Conservation (phyloP, 2,113 vertebrate species). For the Muntiacus muntjak region DNA sequence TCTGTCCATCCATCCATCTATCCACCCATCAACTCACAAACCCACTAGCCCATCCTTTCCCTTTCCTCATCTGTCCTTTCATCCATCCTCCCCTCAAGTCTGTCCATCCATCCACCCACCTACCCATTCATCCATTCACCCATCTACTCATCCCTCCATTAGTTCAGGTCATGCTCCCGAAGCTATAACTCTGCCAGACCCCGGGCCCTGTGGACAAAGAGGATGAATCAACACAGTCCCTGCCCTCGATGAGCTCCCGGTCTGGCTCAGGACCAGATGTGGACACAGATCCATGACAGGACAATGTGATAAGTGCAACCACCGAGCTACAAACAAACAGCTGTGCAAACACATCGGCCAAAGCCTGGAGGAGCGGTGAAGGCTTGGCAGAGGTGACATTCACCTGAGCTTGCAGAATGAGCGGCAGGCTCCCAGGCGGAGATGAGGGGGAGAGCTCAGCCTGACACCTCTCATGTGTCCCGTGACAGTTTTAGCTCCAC, state of each 20-base stretch:
- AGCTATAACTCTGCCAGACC: background rate
- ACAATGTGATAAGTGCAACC: background rate
- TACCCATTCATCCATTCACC: background rate
- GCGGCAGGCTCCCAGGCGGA: background rate
- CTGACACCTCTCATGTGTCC: background rate
- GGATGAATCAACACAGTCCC: background rate
- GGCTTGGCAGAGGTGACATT: constrained; percentile 48
- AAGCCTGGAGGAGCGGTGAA: constrained; percentile 32
- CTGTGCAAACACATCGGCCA: background rate
- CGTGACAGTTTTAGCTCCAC: constrained; percentile 33
- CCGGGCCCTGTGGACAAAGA: background rate
- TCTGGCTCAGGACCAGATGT: background rate
- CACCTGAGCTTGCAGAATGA: constrained; percentile 47
- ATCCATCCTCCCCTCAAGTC: too few species aligned
- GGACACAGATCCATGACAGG: constrained; percentile 39
- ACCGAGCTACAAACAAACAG: background rate
- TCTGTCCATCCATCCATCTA: background rate
- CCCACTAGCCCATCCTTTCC: background rate
- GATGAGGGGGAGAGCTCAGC: background rate
- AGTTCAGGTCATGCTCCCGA: background rate
- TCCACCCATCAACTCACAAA: background rate
- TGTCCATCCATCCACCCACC: background rate
- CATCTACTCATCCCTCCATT: background rate
- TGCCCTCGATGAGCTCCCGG: background rate
- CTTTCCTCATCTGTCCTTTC: background rate